Evolutionary conservation across 2,888 invertebrate genomes (phyloP), one percentile per base, ranked within the genome.

Genomic region (Pristionchus arcanus): DNA sequence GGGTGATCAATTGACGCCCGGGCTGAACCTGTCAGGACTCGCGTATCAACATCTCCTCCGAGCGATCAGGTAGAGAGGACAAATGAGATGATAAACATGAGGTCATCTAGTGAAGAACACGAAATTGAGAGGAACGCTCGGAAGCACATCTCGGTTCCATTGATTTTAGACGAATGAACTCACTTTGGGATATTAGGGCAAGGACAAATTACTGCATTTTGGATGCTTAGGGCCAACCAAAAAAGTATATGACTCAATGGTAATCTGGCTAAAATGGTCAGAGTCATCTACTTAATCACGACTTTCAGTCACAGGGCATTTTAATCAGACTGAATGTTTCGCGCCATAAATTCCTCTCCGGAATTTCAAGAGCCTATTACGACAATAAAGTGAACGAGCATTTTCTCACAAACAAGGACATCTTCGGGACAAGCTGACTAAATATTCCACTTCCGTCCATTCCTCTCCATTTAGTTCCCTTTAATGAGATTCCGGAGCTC

Each of bases 1-100:
- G 74, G 37, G 74, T 74, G 74, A 74, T 74, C 37, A 74, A 74
- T 74, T 74, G 74, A 74, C 34, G 31, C 37, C 68, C n/a, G 25
- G 25, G 31, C 68, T 71, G 66, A 66, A 28, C 66, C 34, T 71
- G 13, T 71, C 68, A 31, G 16, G 16, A 15, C 2, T 31, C 68
- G 15, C 68, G 68, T 34, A 34, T 19, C 68, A 63, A 71, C 68
- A 71, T 16, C 34, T 9, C 0, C 9, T 49, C 9, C 42, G 42
- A 68, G 34, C 13, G 19, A 71, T 71, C 68, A 71, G 31, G 28
- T 15, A 28, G 31, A 9, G 68, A 71, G 68, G 68, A 34, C 68
- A 71, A 71, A 71, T 71, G 31, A 31, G 31, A 31, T 13, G 68
- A 31, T 71, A 31, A 71, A 71, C 68, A 68, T 19, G 68, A 68